Evolutionary conservation across 2,113 vertebrate genomes (phyloP).

Genomic region (Butorides virescens): DNA sequence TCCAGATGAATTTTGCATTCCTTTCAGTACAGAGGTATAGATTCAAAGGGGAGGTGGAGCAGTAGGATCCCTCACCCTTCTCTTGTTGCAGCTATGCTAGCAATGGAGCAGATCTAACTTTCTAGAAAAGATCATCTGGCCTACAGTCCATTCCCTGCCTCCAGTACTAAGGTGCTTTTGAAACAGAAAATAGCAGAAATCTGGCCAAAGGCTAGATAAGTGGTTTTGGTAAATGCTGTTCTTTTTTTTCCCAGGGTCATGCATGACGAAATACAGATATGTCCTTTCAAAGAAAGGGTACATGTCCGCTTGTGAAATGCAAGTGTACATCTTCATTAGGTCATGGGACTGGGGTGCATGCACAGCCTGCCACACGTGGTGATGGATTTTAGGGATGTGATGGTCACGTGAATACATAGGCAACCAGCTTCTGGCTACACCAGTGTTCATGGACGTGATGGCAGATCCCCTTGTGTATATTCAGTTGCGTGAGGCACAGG

Average conservation of each 20-base stretch:
- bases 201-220: not conserved
- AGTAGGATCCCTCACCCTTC: not conserved
- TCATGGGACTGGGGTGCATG: not conserved
- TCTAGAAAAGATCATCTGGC: not conserved
- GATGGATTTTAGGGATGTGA: not conserved
- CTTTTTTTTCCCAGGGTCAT: not conserved
- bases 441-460: accelerated
- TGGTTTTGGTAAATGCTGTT: not conserved
- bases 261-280: not conserved
- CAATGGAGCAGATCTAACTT: not conserved
- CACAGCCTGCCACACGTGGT: accelerated
- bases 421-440: not conserved
- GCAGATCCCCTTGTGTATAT: not conserved
- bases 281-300: not conserved
- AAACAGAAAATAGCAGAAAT: not conserved
- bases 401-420: not conserved
- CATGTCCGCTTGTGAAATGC: not conserved
- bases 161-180: not conserved
- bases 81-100: not conserved
- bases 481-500: not conserved
- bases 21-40: not conserved
- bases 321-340: not conserved
- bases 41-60: not conserved
- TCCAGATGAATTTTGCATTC: not conserved
- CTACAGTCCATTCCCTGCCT: not conserved